Conservation (phyloP, 2,888 invertebrate species). For the Scaptomyza cyrtandrae region DNA sequence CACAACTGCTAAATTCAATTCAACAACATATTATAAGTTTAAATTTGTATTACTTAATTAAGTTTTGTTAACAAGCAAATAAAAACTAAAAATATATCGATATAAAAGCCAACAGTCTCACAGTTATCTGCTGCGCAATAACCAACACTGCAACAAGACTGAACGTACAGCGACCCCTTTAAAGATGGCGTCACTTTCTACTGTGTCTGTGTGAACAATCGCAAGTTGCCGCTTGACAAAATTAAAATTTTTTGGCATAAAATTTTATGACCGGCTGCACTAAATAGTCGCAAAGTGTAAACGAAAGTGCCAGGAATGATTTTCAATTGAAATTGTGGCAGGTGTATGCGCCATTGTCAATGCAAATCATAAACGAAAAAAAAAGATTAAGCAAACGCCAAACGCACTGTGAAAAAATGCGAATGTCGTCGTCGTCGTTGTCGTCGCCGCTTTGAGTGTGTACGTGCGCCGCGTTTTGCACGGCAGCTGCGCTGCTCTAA, state of each 20-base stretch:
- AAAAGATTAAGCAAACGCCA: constrained; percentile 50
- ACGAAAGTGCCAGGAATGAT: constrained; percentile 60
- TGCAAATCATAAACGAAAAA: constrained; percentile 59
- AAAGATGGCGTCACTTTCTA: constrained; percentile 79
- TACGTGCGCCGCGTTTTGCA: constrained; percentile 69
- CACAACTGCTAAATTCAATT: neutral
- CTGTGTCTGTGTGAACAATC: constrained; percentile 70
- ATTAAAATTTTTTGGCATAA: constrained; percentile 63
- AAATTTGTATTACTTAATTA: neutral
- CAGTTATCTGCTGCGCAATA: constrained; percentile 1
- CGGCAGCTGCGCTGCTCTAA: constrained; percentile 65
- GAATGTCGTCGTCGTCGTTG: constrained; percentile 65
- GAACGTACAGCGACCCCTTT: constrained; percentile 58
- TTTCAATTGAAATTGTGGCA: constrained; percentile 63
- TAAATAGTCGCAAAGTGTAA: constrained; percentile 67
- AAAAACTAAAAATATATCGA: neutral
- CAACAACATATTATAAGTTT: neutral
- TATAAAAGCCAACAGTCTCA: neutral
- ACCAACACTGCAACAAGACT: constrained; percentile 49
- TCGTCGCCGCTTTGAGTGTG: constrained; percentile 67
- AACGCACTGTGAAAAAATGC: constrained; percentile 76
- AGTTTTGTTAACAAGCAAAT: neutral
- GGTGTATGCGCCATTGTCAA: constrained; percentile 55
- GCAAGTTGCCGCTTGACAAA: constrained; percentile 71
- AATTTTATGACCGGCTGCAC: constrained; percentile 61